These are phyloP conservation scores for Latrodectus hesperus DNA, from an alignment of 2,888 invertebrate species.

Conservation along the genomic window DNA sequence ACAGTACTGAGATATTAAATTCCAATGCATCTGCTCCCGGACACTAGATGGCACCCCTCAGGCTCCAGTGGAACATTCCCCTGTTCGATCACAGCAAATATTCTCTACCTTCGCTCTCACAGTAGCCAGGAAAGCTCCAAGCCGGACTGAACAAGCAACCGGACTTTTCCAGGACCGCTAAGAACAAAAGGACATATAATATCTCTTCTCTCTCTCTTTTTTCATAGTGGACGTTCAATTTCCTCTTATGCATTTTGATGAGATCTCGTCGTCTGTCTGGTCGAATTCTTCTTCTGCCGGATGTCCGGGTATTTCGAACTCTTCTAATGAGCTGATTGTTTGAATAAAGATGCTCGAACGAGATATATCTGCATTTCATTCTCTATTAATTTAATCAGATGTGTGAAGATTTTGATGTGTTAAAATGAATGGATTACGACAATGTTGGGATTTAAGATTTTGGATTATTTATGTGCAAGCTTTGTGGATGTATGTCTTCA, in stretches of 20 bases:
- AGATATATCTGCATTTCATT: constrained; percentile 16
- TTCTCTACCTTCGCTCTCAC: constrained; percentile 32
- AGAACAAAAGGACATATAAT: constrained; percentile 27
- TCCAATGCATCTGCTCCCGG: constrained; percentile 18
- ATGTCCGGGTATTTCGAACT: neutral
- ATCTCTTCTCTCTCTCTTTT: neutral
- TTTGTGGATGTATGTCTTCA: constrained; percentile 53
- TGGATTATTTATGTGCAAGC: constrained; percentile 43
- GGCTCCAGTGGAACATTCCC: constrained; percentile 29
- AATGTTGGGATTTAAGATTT: constrained; percentile 27
- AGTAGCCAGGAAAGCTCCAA: constrained; percentile 49
- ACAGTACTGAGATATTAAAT: constrained; percentile 13
- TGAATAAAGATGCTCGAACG: constrained; percentile 6
- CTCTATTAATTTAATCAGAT: constrained; percentile 25
- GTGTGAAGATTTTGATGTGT: constrained; percentile 15
- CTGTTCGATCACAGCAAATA: constrained; percentile 47
- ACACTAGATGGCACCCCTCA: constrained; percentile 55
- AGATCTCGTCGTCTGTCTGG: neutral
- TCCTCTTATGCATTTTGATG: constrained; percentile 32
- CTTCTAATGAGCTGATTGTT: constrained; percentile 15
- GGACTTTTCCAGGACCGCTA: constrained; percentile 38
- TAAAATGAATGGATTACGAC: constrained; percentile 54
- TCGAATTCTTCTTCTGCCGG: neutral
- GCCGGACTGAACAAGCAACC: constrained; percentile 33
- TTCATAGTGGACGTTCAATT: constrained; percentile 5